Percentiles rank a stretch among this genome's conserved stretches.
Conservation (phyloP, 37 sponge, comb jelly and placozoan species). For the Theonella swinhoei region DNA sequence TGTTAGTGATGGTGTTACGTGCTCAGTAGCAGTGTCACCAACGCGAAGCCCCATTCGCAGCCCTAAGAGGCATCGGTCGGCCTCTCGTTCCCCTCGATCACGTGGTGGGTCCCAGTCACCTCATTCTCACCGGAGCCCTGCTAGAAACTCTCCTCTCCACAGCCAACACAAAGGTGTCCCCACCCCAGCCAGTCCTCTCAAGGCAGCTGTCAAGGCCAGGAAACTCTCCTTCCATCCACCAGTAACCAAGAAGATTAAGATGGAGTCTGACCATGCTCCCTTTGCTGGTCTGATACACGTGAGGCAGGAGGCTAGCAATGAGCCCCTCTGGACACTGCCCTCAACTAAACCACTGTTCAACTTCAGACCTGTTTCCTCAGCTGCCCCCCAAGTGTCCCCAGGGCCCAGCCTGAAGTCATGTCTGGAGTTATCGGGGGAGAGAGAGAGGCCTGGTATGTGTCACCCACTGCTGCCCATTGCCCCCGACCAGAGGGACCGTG, state of each 20-base stretch:
- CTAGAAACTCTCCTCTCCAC: not conserved
- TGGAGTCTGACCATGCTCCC: constrained; percentile 14
- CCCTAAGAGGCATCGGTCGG: not conserved
- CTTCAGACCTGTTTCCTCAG: not conserved
- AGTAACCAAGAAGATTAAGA: not conserved
- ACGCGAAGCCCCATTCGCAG: not conserved
- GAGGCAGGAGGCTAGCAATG: constrained; percentile 3
- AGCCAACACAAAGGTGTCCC: not conserved
- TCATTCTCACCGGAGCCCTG: not conserved
- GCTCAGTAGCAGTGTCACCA: too few relatives aligned
- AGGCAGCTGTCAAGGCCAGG: not conserved
- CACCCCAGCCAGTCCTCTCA: not conserved
- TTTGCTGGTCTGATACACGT: constrained; percentile 32
- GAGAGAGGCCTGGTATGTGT: not conserved
- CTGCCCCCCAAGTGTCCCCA: not conserved
- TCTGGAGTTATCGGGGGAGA: not conserved
- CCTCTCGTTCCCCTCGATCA: not conserved
- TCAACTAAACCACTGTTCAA: not conserved
- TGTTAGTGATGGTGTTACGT: too few relatives aligned
- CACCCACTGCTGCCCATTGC: not conserved
- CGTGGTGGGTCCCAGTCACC: not conserved
- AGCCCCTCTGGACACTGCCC: not conserved
- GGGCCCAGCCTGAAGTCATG: not conserved
- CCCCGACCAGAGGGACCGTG: not conserved
- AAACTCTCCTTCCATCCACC: not conserved